Base-by-base conservation (phyloP, 2,797 vertebrate species). In the Sternarchorhynchus goeldii region DNA sequence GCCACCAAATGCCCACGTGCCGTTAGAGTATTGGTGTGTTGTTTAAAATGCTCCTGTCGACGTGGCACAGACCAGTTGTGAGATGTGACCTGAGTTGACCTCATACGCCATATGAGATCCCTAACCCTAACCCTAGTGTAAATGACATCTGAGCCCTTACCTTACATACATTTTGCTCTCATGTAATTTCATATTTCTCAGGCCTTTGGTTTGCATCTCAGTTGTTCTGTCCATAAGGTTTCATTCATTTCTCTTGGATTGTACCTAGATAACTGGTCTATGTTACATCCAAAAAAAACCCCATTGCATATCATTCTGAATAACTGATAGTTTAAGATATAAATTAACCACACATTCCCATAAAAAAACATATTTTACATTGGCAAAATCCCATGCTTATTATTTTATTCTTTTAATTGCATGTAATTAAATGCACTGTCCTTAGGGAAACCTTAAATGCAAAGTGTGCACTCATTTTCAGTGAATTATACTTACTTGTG, bases 371-470 rank as follows among this genome's bases (percentile, higher is more conserved):
- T 7, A 6, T 45, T 45, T 45, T 45, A 45, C 1, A 45, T 45
- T 45, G 8, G 41, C 41, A 45, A 10, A 45, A 45, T 7, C 41
- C 45, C 12, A 14, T 10, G 45, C 8, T 50, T 50, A 50, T 50
- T 45, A 45, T 8, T 2, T 12, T 50, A 25, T 12, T 50, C 45
- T 50, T 50, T 50, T 14, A 50, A 50, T 50, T 68, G 5, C 12
- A 20, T 78, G 56, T 72, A 50, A 57, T 70, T 57, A 75, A 76
- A 70, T 80, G 80, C 80, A 82, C 68, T 82, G 77, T 74, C 84
- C 66, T 58, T 76, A 16, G 53, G 57, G 41, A 80, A 73, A 70
- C 67, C 12, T 71, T 71, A 53, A 65, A 81, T 73, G 18, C 58
- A 32, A 57, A 8, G 3, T 72, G 39, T 78, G 71, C 77, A 80